phyloP scores from a whole-genome alignment of 2,797 vertebrate genomes.

The Knipowitschia caucasica region DNA sequence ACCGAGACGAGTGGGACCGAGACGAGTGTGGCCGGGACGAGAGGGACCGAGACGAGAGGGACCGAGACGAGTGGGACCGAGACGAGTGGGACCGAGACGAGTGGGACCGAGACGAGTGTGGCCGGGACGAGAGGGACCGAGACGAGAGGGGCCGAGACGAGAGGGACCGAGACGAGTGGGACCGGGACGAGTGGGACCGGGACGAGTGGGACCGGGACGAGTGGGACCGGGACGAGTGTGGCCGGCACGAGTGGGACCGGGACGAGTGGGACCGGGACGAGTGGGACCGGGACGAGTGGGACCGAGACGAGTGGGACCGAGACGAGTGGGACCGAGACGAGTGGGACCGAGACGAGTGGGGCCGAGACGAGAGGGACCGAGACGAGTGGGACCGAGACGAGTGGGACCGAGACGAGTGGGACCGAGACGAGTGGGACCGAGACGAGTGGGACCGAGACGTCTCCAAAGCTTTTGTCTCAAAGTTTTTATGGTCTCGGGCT shows the following conservation, averaged over 20 bases:
- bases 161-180: slow-evolving; percentile 21
- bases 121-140: slow-evolving; percentile 22
- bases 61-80: slow-evolving; percentile 20
- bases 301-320: slow-evolving; percentile 10
- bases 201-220: slow-evolving; percentile 20
- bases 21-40: slow-evolving; percentile 24
- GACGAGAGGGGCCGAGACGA: slow-evolving; percentile 20
- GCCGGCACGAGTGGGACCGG: no score
- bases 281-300: slow-evolving; percentile 23
- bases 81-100: slow-evolving; percentile 20
- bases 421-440: slow-evolving; percentile 12
- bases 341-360: slow-evolving; percentile 23
- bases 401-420: slow-evolving; percentile 23
- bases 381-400: slow-evolving; percentile 24
- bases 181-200: slow-evolving; percentile 20
- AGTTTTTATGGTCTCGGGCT: slow-evolving; percentile 38
- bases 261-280: slow-evolving; percentile 25
- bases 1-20: slow-evolving; percentile 10
- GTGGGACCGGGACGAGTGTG: slow-evolving; percentile 22
- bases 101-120: slow-evolving; percentile 19
- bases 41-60: no score
- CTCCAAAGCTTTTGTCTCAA: slow-evolving; percentile 39
- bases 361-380: slow-evolving; percentile 9
- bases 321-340: slow-evolving; percentile 24
- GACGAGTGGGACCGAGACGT: slow-evolving; percentile 24